Conservation (phyloP, 2,888 invertebrate genomes). For the Platycnemis pennipes region DNA sequence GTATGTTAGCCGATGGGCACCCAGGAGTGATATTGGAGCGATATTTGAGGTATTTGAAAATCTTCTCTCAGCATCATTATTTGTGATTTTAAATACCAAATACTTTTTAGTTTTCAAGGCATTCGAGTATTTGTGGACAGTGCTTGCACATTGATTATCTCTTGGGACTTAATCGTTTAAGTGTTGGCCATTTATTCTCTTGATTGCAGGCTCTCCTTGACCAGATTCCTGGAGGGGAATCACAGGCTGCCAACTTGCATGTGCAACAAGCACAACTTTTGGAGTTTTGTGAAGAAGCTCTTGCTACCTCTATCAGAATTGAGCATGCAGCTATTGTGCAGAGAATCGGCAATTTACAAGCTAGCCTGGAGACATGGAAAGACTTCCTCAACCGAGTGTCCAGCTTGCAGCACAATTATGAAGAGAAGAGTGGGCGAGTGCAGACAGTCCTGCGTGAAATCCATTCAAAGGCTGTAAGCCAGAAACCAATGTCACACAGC, state of each 20-base stretch:
- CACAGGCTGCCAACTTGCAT: constrained; percentile 83
- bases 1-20: too few species aligned
- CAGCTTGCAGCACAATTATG: constrained; percentile 84
- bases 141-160: too few species aligned
- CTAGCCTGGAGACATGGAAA: constrained; percentile 90
- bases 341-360: constrained; percentile 89
- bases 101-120: too few species aligned
- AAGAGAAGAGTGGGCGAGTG: constrained; percentile 83
- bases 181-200: not conserved
- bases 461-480: constrained; percentile 51
- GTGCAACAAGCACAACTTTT: constrained; percentile 85
- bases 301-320: constrained; percentile 89
- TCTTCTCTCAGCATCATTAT: too few species aligned
- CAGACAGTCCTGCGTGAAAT: constrained; percentile 84
- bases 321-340: constrained; percentile 89
- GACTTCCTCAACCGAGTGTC: constrained; percentile 87
- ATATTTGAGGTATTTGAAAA: too few species aligned
- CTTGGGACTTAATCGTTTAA: too few species aligned
- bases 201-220: constrained; percentile 80
- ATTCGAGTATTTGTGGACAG: too few species aligned
- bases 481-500: constrained; percentile 57
- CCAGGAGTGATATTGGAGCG: too few species aligned
- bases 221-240: constrained; percentile 86
- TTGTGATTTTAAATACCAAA: too few species aligned
- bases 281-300: constrained; percentile 87